Evolutionary conservation across 2,888 invertebrate genomes (phyloP).

Genomic region (Endomychus coccineus): DNA sequence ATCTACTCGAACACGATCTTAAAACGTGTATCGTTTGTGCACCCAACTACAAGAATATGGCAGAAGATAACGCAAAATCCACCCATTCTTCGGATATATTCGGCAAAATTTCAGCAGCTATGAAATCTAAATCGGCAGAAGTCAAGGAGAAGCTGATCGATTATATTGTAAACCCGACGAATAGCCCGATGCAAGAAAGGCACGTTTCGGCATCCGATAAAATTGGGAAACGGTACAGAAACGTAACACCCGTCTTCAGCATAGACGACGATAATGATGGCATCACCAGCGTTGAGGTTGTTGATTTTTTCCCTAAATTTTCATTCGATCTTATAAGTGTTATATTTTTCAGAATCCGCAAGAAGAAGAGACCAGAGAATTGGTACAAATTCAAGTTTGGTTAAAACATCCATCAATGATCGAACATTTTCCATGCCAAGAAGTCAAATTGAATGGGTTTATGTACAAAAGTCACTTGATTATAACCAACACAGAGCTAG

Average conservation of each 20-base stretch:
- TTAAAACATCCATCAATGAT: slow-evolving; percentile 76
- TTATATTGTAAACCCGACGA: slow-evolving; percentile 84
- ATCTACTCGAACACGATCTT: slow-evolving; percentile 78
- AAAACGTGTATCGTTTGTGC: slow-evolving; percentile 71
- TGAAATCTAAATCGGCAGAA: slow-evolving; percentile 86
- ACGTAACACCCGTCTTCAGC: slow-evolving; percentile 88
- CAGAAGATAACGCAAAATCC: slow-evolving; percentile 27
- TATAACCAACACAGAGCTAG: slow-evolving; percentile 77
- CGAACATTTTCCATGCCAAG: slow-evolving; percentile 84
- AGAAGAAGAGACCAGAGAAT: slow-evolving; percentile 64
- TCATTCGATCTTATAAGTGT: too few species aligned
- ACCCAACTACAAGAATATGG: slow-evolving; percentile 38
- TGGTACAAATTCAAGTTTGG: slow-evolving; percentile 73
- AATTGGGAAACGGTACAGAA: slow-evolving; percentile 81
- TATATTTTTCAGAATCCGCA: slow-evolving; percentile 22
- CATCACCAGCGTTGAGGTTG: slow-evolving; percentile 41
- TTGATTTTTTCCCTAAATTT: not conserved
- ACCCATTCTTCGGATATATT: slow-evolving; percentile 60
- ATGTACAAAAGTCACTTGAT: slow-evolving; percentile 84
- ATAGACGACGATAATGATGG: slow-evolving; percentile 82
- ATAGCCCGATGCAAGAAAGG: slow-evolving; percentile 54
- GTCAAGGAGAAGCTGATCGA: slow-evolving; percentile 88
- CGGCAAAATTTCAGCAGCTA: slow-evolving; percentile 76
- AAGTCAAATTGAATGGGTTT: slow-evolving; percentile 82
- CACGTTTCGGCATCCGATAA: slow-evolving; percentile 80